Evolutionary conservation across 2,888 invertebrate species (phyloP).

Genomic region (Idaea straminata): DNA sequence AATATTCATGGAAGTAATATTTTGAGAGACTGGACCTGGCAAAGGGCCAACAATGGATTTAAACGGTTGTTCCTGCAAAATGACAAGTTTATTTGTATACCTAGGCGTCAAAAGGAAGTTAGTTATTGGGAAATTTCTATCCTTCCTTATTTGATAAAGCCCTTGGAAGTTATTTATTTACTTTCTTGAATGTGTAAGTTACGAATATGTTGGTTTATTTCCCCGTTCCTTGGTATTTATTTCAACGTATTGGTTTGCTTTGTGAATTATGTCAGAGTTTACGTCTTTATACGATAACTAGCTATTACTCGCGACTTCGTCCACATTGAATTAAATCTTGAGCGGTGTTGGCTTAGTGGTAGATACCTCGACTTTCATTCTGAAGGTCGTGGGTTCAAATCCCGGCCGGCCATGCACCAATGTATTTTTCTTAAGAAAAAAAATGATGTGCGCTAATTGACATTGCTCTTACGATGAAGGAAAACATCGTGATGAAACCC

Average conservation of each 20-base stretch:
- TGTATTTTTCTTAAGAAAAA: no score
- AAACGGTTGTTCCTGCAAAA: conserved; percentile 12
- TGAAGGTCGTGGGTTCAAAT: no score
- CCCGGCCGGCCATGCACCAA: no score
- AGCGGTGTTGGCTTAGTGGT: no score
- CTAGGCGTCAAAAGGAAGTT: conserved; percentile 13
- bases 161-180: neutral
- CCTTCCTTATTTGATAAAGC: conserved; percentile 10
- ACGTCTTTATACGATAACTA: no score
- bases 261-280: neutral
- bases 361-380: no score
- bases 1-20: conserved; percentile 25
- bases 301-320: no score
- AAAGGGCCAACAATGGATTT: conserved; percentile 16
- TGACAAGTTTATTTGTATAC: conserved; percentile 8
- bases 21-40: conserved; percentile 24
- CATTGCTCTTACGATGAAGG: no score
- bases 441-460: no score
- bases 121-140: conserved; percentile 17
- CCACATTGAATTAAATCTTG: no score
- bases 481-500: no score
- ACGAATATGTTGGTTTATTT: neutral
- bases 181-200: neutral
- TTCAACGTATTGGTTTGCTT: neutral
- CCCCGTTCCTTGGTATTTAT: neutral